These are phyloP conservation scores for Scaptomyza montana DNA, from an alignment of 1,140 invertebrate species.

Conservation along the genomic window DNA sequence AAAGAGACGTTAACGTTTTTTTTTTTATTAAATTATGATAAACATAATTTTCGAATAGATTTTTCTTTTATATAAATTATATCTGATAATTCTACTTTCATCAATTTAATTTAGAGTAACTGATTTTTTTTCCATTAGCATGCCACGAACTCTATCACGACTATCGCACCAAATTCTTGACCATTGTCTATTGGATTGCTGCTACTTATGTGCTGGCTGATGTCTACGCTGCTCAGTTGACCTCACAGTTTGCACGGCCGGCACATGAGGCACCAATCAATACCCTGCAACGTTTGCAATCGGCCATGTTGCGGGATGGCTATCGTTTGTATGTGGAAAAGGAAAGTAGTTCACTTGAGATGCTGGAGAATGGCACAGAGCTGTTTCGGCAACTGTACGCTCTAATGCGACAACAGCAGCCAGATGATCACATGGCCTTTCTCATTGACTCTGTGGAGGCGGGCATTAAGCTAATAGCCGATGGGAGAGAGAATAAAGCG, in stretches of 20 bases:
- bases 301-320: conserved; percentile 86
- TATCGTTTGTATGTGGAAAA: conserved; percentile 88
- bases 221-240: conserved; percentile 89
- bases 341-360: conserved; percentile 87
- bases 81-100: too few relatives aligned
- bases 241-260: conserved; percentile 88
- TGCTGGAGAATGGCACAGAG: conserved; percentile 91
- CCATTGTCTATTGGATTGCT: conserved; percentile 87
- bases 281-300: conserved; percentile 86
- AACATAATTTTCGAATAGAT: too few relatives aligned
- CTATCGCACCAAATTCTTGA: conserved; percentile 86
- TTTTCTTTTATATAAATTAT: too few relatives aligned
- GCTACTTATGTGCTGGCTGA: conserved; percentile 89
- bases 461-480: conserved; percentile 86
- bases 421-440: conserved; percentile 69
- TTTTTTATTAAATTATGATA: too few relatives aligned
- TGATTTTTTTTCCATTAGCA: conserved; percentile 32
- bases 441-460: conserved; percentile 87
- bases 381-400: conserved; percentile 87
- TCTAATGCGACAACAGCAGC: conserved; percentile 86
- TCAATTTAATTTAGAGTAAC: too few relatives aligned
- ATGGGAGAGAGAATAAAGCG: conserved; percentile 85
- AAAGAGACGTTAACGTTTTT: too few relatives aligned
- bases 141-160: conserved; percentile 85
- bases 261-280: conserved; percentile 87